Evolutionary conservation across 2,797 vertebrate species (phyloP), one percentile per base, ranked within the genome.

Genomic region (Malacoraja senta): DNA sequence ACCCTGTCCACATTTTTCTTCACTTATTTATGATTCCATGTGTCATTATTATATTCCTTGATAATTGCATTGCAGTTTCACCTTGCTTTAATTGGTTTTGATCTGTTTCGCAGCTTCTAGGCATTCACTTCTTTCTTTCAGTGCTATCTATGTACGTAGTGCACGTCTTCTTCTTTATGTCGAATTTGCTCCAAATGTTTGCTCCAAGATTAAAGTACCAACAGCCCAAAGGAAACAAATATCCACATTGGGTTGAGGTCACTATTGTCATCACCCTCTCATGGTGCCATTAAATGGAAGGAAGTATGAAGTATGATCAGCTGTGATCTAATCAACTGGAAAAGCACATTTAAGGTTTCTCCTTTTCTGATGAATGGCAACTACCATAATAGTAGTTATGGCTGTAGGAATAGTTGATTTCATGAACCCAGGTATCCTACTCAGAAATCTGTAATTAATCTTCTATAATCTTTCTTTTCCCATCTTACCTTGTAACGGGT

Each of bases 401-500:
- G 29, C n/a, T 9, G 10, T 8, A 65, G 84, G 61, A 68, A 32
- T 68, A 21, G 8, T 19, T 65, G 8, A 35, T 10, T 32, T 38
- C 17, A 38, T 19, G 32, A 79, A 19, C 78, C 78, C 77, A 24
- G 2, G 15, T 58, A 35, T 8, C 8, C 84, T 68, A 68, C 1
- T 63, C 0, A 0, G 32, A 17, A 88, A 88, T n/a, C n/a, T 15
- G 63, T 29, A 44, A 68, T 91, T 71, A 65, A 74, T 71, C 68
- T 74, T 1, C 26, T 53, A 19, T 80, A 24, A 80, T 24, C 9
- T 81, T 63, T 32, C n/a, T 80, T n/a, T 93, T 29, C 58, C 61
- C 38, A 79, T 80, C 44, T 29, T 97, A 99, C 98, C 98, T 96
- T 95, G 94, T 68, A 99, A 97, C 0, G 99, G 98, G 94, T 96